Conservation (phyloP, 1,140 invertebrate genomes). For the Sesamia nonagrioides region DNA sequence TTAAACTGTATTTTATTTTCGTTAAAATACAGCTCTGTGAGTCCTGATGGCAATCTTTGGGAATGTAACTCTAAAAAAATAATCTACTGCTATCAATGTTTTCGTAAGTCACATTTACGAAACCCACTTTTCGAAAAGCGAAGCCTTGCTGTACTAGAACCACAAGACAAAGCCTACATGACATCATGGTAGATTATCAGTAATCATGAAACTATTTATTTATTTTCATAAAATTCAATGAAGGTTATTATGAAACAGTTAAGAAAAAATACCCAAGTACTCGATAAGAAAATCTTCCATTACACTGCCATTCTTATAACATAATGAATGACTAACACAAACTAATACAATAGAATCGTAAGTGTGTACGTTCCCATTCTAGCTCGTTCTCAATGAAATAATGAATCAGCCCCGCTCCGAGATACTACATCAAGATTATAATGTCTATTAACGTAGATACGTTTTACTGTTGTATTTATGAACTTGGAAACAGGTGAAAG, state of each 20-base stretch:
- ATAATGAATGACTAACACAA: conserved; percentile 6
- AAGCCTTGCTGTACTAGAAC: too few species aligned
- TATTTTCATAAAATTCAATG: too few species aligned
- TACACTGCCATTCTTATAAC: neutral
- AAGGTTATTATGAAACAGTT: neutral
- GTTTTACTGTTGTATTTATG: neutral
- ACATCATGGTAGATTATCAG: too few species aligned
- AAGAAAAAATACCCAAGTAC: neutral
- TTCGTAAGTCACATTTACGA: too few species aligned
- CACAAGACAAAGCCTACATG: too few species aligned
- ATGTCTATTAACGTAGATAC: neutral
- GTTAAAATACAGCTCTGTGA: too few species aligned
- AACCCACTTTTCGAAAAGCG: too few species aligned
- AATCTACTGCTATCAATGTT: too few species aligned
- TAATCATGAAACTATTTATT: too few species aligned
- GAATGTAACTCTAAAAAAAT: too few species aligned
- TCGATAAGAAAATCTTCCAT: neutral
- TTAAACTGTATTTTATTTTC: too few species aligned
- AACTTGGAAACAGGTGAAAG: neutral
- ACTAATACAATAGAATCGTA: conserved; percentile 10
- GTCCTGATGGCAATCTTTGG: too few species aligned
- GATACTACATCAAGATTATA: conserved; percentile 21
- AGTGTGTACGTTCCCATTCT: conserved; percentile 23
- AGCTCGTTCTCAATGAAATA: conserved; percentile 3
- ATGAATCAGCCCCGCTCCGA: conserved; percentile 3